Evolutionary conservation across 1,140 invertebrate species (phyloP).

Genomic region (Brachionus calyciflorus): DNA sequence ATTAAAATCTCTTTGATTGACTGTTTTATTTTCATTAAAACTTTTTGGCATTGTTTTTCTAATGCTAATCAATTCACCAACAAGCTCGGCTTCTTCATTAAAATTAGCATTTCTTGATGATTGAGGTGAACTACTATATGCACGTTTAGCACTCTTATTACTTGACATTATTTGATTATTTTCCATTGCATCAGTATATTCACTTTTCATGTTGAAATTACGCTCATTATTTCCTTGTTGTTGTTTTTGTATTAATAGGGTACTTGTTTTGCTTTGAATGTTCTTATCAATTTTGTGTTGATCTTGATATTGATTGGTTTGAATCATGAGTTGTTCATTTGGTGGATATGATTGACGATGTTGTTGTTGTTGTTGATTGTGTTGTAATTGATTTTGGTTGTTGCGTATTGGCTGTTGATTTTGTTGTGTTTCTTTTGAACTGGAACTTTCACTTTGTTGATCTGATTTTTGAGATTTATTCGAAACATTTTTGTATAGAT

Average conservation of each 20-base stretch:
- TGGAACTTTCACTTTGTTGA: neutral
- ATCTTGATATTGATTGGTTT: too few species aligned
- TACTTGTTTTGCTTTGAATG: too few species aligned
- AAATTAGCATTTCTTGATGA: neutral
- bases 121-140: neutral
- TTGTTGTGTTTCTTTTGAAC: neutral
- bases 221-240: too few species aligned
- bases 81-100: conserved; percentile 20
- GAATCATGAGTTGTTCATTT: too few species aligned
- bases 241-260: too few species aligned
- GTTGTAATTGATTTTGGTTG: too few species aligned
- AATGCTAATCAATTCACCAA: conserved; percentile 6
- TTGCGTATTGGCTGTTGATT: neutral
- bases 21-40: neutral
- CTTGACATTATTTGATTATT: neutral
- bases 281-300: too few species aligned
- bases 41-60: neutral
- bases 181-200: neutral
- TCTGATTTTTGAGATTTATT: neutral
- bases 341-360: too few species aligned
- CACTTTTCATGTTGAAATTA: too few species aligned
- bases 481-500: conserved; percentile 24
- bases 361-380: too few species aligned
- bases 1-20: neutral
- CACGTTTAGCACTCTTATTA: neutral